Conservation (phyloP, 2,113 vertebrate species). For the Diphyllodes magnificus region DNA sequence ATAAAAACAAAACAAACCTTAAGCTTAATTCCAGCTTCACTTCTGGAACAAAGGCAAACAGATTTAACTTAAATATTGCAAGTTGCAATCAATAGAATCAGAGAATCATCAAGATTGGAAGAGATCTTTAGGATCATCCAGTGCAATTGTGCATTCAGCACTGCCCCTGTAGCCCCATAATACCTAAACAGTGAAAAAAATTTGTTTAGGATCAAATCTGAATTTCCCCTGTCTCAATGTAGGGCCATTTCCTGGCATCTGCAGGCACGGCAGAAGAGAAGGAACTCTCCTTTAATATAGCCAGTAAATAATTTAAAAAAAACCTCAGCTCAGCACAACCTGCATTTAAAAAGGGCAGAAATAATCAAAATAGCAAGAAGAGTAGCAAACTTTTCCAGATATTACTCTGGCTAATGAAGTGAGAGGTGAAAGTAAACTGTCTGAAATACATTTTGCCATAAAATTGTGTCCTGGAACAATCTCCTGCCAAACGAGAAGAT, state of each 20-base stretch:
- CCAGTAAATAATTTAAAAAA: neutral
- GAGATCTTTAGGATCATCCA: neutral
- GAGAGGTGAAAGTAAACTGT: conserved; percentile 10
- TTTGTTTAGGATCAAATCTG: neutral
- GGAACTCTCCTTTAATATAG: neutral
- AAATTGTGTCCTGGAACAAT: neutral
- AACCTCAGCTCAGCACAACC: neutral
- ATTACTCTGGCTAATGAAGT: neutral
- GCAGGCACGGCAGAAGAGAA: neutral
- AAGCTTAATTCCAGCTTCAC: neutral
- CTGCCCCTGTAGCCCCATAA: neutral
- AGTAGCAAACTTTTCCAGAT: neutral
- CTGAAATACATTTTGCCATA: neutral
- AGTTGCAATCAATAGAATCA: neutral
- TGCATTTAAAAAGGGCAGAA: neutral
- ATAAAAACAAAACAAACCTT: neutral
- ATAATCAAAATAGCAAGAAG: neutral
- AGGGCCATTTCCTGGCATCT: neutral
- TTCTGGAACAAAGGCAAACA: neutral
- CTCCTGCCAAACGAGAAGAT: neutral
- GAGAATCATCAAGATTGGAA: neutral
- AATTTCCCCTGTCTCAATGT: neutral
- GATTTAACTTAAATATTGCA: neutral
- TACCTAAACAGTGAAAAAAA: neutral
- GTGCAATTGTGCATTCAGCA: neutral